Evolutionary conservation across 2,888 invertebrate species (phyloP), one percentile per base, ranked within the genome.

Genomic region (Lasioglossum pauxillum): DNA sequence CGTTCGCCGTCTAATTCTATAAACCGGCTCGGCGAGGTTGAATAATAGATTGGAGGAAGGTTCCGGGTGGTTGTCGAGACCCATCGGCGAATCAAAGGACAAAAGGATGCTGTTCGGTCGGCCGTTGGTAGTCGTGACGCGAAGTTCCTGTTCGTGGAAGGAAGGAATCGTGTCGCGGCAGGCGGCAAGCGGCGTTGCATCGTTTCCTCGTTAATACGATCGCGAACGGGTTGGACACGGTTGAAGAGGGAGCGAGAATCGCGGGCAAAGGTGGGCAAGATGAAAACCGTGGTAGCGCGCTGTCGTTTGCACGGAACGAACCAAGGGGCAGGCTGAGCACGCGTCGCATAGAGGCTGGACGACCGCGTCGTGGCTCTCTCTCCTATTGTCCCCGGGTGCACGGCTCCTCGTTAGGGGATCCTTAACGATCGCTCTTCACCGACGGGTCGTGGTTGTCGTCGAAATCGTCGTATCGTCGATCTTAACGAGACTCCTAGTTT

Each of bases 381-480:
- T 69, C 78, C 89, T 82, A 91, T 91, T 91, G 91, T 91, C 85
- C 90, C 84, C 73, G 69, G 35, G 75, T 85, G 86, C 85, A 84
- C 80, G 84, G 80, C 78, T 85, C 86, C 90, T 91, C 91, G 91
- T 91, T 91, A 91, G 89, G 85, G 89, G 86, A 83, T 91, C 91
- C 91, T 90, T 91, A 91, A 91, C 88, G 91, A 91, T 91, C 88
- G 88, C 86, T 89, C 88, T 88, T 91, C 89, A 91, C 84, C 86
- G 85, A 86, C 85, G 84, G 78, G 75, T 78, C 81, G 82, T 78
- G 78, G 82, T 86, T 87, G 90, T 89, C 87, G 89, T 89, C 90
- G 86, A 91, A 91, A 90, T 90, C 90, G 90, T 89, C 88, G 84
- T 89, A 91, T 84, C 85, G 88, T 86, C 85, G 86, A 90, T 88